Evolutionary conservation across 1,140 invertebrate genomes (phyloP).

Genomic region (Drosophila aff.): DNA sequence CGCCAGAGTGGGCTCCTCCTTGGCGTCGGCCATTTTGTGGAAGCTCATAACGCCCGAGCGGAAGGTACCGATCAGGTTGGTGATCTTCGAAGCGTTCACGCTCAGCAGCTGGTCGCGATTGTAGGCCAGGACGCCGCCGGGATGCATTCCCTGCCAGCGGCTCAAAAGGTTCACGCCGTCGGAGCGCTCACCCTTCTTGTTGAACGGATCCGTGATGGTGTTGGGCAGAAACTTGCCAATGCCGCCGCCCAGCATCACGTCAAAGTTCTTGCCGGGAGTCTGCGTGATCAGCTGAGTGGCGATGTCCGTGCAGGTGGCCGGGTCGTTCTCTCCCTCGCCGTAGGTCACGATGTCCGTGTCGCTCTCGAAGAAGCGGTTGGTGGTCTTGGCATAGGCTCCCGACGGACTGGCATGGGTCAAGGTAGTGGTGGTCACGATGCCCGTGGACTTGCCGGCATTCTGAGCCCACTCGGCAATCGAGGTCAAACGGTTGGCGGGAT

Average conservation of each 20-base stretch:
- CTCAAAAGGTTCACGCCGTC: constrained; percentile 86
- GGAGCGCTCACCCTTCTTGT: constrained; percentile 85
- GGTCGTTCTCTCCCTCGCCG: constrained; percentile 55
- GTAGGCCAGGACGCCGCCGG: constrained; percentile 86
- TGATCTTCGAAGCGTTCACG: constrained; percentile 75
- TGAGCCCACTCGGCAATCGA: constrained; percentile 94
- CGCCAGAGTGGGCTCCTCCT: constrained; percentile 87
- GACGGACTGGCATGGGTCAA: constrained; percentile 83
- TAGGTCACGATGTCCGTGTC: constrained; percentile 86
- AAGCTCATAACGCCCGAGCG: constrained; percentile 85
- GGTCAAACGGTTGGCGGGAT: constrained; percentile 86
- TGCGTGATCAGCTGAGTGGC: constrained; percentile 89
- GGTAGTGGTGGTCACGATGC: constrained; percentile 79
- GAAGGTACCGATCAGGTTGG: constrained; percentile 86
- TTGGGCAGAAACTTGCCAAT: constrained; percentile 87
- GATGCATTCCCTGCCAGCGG: constrained; percentile 85
- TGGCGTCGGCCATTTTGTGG: constrained; percentile 85
- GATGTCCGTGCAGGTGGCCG: constrained; percentile 86
- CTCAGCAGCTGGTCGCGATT: constrained; percentile 86
- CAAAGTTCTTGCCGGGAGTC: constrained; percentile 86
- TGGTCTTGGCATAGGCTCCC: constrained; percentile 86
- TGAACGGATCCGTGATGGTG: constrained; percentile 85
- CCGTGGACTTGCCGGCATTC: constrained; percentile 87
- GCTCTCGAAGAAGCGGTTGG: constrained; percentile 92
- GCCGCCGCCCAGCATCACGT: constrained; percentile 90